These are phyloP conservation scores for Smittia sp. DNA, from an alignment of 2,888 invertebrate genomes.

Conservation along the genomic window DNA sequence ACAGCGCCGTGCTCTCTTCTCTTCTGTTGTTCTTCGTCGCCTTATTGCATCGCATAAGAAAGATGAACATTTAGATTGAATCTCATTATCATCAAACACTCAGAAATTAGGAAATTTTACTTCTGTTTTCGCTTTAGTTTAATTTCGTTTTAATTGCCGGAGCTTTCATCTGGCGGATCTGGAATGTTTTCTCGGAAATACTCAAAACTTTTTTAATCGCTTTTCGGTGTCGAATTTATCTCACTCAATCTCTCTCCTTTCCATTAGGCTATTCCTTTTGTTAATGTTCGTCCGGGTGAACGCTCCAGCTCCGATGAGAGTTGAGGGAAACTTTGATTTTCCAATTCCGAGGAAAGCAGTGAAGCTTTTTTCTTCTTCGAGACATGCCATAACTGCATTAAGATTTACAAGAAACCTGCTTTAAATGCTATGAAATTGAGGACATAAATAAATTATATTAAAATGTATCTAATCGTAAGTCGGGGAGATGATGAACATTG, in stretches of 20 bases:
- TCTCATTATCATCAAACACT: background rate
- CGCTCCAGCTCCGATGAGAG: no score
- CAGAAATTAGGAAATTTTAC: background rate
- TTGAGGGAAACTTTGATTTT: no score
- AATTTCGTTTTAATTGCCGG: background rate
- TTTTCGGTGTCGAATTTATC: no score
- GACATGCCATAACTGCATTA: conserved; percentile 4
- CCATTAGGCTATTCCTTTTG: no score
- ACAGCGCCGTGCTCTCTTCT: conserved; percentile 22
- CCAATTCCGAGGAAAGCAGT: no score
- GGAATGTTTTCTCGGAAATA: no score
- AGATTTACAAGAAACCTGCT: background rate
- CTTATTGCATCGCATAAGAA: background rate
- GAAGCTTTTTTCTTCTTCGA: no score
- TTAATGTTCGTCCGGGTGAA: no score
- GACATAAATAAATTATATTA: conserved; percentile 19
- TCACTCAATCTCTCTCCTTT: no score
- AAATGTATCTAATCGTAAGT: conserved; percentile 24
- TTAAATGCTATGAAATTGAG: conserved; percentile 30
- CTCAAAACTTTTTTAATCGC: no score
- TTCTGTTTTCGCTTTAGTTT: background rate
- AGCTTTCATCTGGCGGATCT: no score
- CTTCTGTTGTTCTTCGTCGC: background rate
- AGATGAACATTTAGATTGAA: background rate
- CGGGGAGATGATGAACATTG: conserved; percentile 3